phyloP scores from a whole-genome alignment of 2,888 invertebrate genomes.

The Anagyrus pseudococci region DNA sequence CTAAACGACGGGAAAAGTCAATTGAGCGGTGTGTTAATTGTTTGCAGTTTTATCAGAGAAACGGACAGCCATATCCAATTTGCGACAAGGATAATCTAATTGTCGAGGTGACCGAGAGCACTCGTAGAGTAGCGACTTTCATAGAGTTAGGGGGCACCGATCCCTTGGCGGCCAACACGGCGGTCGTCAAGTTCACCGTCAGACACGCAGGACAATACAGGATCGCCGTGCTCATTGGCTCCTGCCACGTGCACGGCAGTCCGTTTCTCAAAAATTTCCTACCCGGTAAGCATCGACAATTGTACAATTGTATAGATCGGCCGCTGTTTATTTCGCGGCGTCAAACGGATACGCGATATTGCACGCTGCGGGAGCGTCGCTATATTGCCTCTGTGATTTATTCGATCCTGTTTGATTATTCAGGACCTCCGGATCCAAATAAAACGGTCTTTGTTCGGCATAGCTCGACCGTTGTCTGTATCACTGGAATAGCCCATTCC shows the following conservation, averaged over 20 bases:
- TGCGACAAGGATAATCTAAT: constrained; percentile 91
- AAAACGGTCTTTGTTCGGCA: constrained; percentile 84
- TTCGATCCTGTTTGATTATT: too few species aligned
- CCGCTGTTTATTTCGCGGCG: too few species aligned
- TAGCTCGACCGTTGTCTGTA: constrained; percentile 85
- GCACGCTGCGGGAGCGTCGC: too few species aligned
- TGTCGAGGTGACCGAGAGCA: constrained; percentile 86
- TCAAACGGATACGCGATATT: too few species aligned
- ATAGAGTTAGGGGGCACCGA: constrained; percentile 87
- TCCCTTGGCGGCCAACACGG: constrained; percentile 84
- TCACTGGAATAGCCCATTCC: constrained; percentile 76
- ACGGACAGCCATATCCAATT: constrained; percentile 93
- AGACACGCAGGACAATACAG: constrained; percentile 89
- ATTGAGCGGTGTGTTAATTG: too few species aligned
- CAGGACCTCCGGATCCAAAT: constrained; percentile 83
- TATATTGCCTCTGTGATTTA: too few species aligned
- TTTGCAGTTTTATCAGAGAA: constrained; percentile 87
- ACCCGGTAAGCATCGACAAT: constrained; percentile 64
- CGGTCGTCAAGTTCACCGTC: constrained; percentile 90
- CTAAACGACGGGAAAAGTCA: too few species aligned
- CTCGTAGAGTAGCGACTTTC: constrained; percentile 82
- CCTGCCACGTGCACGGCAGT: constrained; percentile 82
- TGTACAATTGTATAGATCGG: background rate
- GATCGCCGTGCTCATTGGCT: constrained; percentile 83
- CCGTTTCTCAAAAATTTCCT: constrained; percentile 85